Conservation (phyloP, 2,113 vertebrate genomes). For the Cavia porcellus region DNA sequence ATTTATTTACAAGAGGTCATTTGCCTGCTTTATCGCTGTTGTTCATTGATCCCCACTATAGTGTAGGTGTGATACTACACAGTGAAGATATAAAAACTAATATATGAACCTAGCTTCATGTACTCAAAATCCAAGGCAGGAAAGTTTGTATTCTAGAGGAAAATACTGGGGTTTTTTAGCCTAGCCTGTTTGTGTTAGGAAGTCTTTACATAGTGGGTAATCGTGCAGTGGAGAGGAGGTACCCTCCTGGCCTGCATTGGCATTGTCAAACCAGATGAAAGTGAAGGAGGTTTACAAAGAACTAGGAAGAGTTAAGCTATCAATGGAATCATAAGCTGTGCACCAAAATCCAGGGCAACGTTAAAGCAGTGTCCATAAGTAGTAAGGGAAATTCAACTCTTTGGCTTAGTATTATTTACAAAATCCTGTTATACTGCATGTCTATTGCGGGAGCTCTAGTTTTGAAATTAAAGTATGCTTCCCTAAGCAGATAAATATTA, state of each 20-base stretch:
- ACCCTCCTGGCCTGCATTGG: neutral
- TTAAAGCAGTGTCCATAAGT: neutral
- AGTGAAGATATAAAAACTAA: neutral
- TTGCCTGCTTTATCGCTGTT: neutral
- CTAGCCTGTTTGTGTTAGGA: neutral
- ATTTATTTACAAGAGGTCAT: neutral
- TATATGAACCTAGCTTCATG: neutral
- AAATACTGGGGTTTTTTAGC: neutral
- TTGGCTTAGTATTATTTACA: neutral
- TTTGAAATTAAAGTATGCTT: conserved; percentile 39
- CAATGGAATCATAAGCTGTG: neutral
- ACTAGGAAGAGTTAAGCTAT: neutral
- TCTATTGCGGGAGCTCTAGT: neutral
- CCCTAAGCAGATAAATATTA: neutral
- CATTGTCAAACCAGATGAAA: neutral
- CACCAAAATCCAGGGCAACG: neutral
- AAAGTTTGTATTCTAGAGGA: neutral
- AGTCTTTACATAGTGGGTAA: neutral
- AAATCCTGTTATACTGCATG: neutral
- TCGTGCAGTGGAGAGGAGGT: neutral
- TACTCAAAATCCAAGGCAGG: neutral
- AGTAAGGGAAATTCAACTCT: neutral
- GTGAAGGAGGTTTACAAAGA: neutral
- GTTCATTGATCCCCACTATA: neutral
- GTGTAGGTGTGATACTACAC: neutral